phyloP scores from a whole-genome alignment of 1,140 invertebrate genomes.

The Delia radicum region DNA sequence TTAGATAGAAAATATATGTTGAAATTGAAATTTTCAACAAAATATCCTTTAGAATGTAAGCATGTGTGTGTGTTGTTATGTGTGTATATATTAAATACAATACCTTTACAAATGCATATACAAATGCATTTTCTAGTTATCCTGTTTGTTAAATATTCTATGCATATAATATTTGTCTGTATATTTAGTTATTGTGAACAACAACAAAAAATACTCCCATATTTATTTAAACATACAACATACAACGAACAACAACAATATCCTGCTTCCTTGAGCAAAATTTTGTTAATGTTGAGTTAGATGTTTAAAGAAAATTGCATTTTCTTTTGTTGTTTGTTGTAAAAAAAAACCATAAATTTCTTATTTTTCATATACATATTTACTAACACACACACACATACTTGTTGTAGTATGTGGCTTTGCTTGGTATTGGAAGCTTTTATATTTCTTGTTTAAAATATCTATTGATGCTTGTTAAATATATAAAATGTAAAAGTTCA shows the following conservation, averaged over 20 bases:
- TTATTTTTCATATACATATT: neutral
- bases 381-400: no score
- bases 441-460: neutral
- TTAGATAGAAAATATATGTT: constrained; percentile 6
- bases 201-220: neutral
- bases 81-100: neutral
- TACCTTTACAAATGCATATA: neutral
- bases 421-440: neutral
- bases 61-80: neutral
- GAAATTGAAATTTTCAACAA: neutral
- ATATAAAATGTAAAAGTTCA: neutral
- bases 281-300: no score
- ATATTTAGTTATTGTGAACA: neutral
- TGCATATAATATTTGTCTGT: neutral
- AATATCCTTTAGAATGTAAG: neutral
- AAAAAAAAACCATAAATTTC: neutral
- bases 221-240: neutral
- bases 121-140: constrained; percentile 21
- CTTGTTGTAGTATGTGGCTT: neutral
- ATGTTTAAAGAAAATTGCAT: neutral
- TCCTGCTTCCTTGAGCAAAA: neutral
- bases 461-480: neutral
- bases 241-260: no score
- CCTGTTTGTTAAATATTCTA: neutral
- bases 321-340: neutral